These are phyloP conservation scores for Gryon sp. DNA, from an alignment of 1,140 invertebrate genomes.

Conservation along the genomic window DNA sequence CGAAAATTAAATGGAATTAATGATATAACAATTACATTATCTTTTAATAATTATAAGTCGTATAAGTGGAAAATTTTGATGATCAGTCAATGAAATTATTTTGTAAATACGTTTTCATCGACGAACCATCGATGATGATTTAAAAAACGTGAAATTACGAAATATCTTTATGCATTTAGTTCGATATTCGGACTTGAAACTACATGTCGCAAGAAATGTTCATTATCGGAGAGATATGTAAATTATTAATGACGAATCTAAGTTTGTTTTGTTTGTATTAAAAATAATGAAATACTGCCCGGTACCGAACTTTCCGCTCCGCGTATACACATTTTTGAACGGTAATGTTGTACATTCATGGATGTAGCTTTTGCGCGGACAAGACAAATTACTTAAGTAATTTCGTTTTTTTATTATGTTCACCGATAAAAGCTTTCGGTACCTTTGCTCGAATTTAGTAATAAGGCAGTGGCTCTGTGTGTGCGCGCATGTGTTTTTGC, in stretches of 20 bases:
- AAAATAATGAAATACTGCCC: constrained; percentile 25
- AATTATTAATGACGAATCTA: constrained; percentile 10
- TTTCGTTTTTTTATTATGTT: constrained; percentile 12
- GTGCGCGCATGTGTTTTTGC: constrained; percentile 66
- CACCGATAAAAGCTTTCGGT: background rate
- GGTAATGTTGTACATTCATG: constrained; percentile 19
- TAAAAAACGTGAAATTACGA: constrained; percentile 1
- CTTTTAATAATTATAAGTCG: background rate
- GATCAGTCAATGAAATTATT: constrained; percentile 9
- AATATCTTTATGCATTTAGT: constrained; percentile 52
- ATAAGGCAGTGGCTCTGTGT: constrained; percentile 38
- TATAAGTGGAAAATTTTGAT: constrained; percentile 7
- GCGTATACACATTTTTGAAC: constrained; percentile 13
- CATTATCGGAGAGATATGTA: background rate
- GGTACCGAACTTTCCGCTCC: constrained; percentile 16
- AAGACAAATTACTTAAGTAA: no score
- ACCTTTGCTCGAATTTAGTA: constrained; percentile 34
- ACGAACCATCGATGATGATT: constrained; percentile 18
- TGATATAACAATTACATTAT: no score
- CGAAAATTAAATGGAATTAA: no score
- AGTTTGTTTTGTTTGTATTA: constrained; percentile 24
- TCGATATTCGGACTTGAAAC: constrained; percentile 57
- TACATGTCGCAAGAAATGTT: background rate
- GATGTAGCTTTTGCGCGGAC: constrained; percentile 25
- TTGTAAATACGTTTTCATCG: constrained; percentile 55